These are phyloP conservation scores for Holothuria glaberrima DNA, from an alignment of 35 echinoderm and acorn worm genomes.

Conservation along the genomic window DNA sequence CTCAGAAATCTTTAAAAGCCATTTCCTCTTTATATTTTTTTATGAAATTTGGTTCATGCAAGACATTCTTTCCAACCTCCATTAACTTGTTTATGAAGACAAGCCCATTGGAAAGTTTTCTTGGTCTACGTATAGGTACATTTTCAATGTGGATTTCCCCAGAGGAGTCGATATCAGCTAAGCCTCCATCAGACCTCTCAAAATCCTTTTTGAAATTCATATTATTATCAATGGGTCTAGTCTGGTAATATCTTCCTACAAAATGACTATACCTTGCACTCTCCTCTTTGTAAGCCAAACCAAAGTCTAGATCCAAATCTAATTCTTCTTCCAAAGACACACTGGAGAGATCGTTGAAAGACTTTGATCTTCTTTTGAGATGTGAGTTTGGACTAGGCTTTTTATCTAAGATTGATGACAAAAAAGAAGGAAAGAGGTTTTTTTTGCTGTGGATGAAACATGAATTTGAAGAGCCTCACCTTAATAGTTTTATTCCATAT, in stretches of 20 bases:
- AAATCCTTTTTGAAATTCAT: slow-evolving; percentile 16
- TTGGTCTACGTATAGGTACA: not conserved
- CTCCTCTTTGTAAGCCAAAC: not conserved
- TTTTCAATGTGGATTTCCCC: not conserved
- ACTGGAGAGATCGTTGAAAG: slow-evolving; percentile 32
- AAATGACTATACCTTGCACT: slow-evolving; percentile 13
- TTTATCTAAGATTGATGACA: not conserved
- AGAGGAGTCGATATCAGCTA: slow-evolving; percentile 18
- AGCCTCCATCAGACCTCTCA: slow-evolving; percentile 14
- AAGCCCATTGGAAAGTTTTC: not conserved
- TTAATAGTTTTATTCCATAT: no score
- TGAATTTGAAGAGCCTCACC: no score
- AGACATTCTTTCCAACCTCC: slow-evolving; percentile 30
- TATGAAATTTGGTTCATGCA: slow-evolving; percentile 12
- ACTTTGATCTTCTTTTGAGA: slow-evolving; percentile 16
- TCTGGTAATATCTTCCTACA: not conserved
- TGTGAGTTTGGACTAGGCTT: not conserved
- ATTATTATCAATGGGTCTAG: not conserved
- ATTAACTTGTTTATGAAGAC: slow-evolving; percentile 9
- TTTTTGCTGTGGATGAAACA: no score
- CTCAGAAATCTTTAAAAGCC: slow-evolving; percentile 19
- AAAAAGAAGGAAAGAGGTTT: no score
- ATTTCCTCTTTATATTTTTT: slow-evolving; percentile 10
- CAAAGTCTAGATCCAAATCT: slow-evolving; percentile 5
- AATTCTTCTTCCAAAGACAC: slow-evolving; percentile 14